Conservation (phyloP, 2,888 invertebrate genomes). For the Pammene fasciana region DNA sequence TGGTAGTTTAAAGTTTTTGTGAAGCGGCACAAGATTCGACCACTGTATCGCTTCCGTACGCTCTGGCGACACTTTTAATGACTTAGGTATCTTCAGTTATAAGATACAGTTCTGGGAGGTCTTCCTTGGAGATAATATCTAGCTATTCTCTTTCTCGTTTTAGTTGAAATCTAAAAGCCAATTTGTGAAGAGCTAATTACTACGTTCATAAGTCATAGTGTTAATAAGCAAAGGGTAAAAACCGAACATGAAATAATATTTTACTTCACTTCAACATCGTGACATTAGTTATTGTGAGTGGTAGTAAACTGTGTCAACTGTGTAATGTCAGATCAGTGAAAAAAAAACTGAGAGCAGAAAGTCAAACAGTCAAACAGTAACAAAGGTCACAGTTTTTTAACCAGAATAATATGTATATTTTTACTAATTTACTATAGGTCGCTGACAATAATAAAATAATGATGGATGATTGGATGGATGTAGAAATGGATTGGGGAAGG, state of each 20-base stretch:
- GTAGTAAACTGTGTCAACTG: too few species aligned
- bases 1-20: slow-evolving; percentile 74
- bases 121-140: background rate
- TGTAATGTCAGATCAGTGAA: too few species aligned
- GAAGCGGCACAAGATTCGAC: slow-evolving; percentile 69
- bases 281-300: too few species aligned
- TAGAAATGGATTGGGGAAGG: too few species aligned
- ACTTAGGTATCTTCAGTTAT: slow-evolving; percentile 51
- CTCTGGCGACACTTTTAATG: slow-evolving; percentile 78
- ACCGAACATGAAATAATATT: background rate
- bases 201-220: background rate
- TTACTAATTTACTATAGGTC: too few species aligned
- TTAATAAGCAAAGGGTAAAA: background rate
- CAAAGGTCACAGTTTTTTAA: too few species aligned
- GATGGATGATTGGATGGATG: too few species aligned
- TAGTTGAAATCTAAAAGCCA: background rate
- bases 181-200: background rate
- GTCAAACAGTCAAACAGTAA: too few species aligned
- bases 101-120: slow-evolving; percentile 14
- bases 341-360: too few species aligned
- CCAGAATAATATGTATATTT: too few species aligned
- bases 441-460: too few species aligned
- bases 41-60: slow-evolving; percentile 71
- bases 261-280: too few species aligned
- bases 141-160: background rate